These are phyloP conservation scores for Antheraea assamensis DNA, from an alignment of 2,888 invertebrate species.

Conservation along the genomic window DNA sequence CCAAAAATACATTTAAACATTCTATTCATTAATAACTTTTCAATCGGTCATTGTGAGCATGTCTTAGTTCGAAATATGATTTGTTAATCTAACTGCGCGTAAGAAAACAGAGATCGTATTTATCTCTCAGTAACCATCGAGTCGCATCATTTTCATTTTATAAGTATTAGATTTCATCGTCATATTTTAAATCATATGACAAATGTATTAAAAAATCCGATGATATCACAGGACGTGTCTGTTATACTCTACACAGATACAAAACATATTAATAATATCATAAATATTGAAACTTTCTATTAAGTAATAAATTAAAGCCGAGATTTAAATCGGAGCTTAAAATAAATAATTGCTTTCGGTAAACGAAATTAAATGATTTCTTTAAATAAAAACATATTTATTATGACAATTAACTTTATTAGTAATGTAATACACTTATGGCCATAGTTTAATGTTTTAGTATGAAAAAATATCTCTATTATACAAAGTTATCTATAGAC, in stretches of 20 bases:
- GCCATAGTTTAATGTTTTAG: background rate
- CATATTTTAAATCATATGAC: background rate
- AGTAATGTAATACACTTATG: conserved; percentile 41
- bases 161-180: background rate
- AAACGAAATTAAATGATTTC: conserved; percentile 10
- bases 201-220: background rate
- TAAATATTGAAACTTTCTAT: conserved; percentile 14
- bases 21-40: background rate
- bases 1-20: background rate
- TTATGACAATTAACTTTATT: conserved; percentile 45
- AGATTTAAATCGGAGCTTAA: conserved; percentile 17
- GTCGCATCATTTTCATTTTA: background rate
- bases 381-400: conserved; percentile 24
- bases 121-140: background rate
- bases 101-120: background rate
- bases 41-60: background rate
- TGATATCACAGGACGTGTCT: background rate
- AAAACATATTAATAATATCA: conserved; percentile 8
- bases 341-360: conserved; percentile 9
- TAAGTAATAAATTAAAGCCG: conserved; percentile 13
- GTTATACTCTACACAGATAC: background rate
- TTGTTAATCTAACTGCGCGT: background rate
- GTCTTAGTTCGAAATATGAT: background rate
- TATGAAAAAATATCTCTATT: background rate
- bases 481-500: background rate